Evolutionary conservation across 2,888 invertebrate genomes (phyloP).

Genomic region (Macrosoma leucophasiata): DNA sequence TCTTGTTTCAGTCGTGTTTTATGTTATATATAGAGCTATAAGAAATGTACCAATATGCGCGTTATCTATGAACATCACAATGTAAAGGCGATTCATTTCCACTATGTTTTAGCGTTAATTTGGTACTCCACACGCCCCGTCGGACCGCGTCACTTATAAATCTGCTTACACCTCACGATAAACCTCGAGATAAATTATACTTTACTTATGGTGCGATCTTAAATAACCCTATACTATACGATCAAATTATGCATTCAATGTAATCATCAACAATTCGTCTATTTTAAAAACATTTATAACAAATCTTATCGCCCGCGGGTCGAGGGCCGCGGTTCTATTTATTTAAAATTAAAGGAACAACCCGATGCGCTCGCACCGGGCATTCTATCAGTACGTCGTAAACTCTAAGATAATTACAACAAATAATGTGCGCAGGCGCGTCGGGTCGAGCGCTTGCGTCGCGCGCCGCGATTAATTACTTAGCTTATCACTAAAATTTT

Average conservation of each 20-base stretch:
- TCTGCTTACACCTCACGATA: conserved; percentile 63
- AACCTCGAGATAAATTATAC: conserved; percentile 71
- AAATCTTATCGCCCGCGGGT: conserved; percentile 48
- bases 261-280: conserved; percentile 66
- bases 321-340: conserved; percentile 36
- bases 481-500: conserved; percentile 76
- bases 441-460: conserved; percentile 9
- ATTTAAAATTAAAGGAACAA: conserved; percentile 55
- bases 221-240: conserved; percentile 74
- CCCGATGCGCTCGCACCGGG: conserved; percentile 31
- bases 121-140: conserved; percentile 64
- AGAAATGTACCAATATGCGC: conserved; percentile 63
- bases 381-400: conserved; percentile 54
- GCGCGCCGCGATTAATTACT: conserved; percentile 53
- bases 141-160: conserved; percentile 61
- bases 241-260: conserved; percentile 71
- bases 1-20: conserved; percentile 55
- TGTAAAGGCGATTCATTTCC: conserved; percentile 52
- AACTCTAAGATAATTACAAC: conserved; percentile 59
- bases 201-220: conserved; percentile 74
- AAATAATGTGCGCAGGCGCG: conserved; percentile 33
- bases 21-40: conserved; percentile 59
- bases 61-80: conserved; percentile 69
- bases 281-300: conserved; percentile 65
- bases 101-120: conserved; percentile 62